These are phyloP conservation scores for Rhogogaster chlorosoma DNA, from an alignment of 2,888 invertebrate genomes.

Conservation along the genomic window DNA sequence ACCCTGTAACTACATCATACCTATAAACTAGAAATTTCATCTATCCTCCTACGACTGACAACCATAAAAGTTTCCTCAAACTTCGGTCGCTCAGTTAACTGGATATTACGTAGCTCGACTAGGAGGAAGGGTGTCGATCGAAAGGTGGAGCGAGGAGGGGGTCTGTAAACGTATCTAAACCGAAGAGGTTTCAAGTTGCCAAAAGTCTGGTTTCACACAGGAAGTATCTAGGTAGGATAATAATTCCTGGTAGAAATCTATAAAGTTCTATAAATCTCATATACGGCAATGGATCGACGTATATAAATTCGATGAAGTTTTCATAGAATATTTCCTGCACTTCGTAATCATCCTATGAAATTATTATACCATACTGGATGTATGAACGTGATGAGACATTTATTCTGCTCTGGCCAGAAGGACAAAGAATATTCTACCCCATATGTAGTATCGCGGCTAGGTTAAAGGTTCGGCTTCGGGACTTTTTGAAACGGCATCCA, in stretches of 20 bases:
- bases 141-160: neutral
- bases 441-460: neutral
- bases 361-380: neutral
- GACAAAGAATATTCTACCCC: constrained; percentile 30
- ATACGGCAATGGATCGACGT: neutral
- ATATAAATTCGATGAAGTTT: neutral
- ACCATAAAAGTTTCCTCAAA: neutral
- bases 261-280: neutral
- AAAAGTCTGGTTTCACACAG: constrained; percentile 47
- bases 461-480: neutral
- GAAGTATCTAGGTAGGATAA: neutral
- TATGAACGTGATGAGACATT: neutral
- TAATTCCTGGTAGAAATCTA: neutral
- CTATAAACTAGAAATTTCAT: neutral
- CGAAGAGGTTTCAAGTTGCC: constrained; percentile 44
- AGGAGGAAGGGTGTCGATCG: neutral
- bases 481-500: constrained; percentile 5
- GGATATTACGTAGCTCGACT: constrained; percentile 28
- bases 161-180: constrained; percentile 29
- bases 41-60: neutral
- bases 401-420: neutral
- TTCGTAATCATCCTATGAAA: neutral
- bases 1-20: neutral
- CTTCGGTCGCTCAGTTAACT: constrained; percentile 39
- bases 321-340: neutral